A percentile compares a stretch with the other conserved stretches of the same genome.
phyloP scores from a whole-genome alignment of 2,797 vertebrate genomes.

The Gallinago nigripennis region DNA sequence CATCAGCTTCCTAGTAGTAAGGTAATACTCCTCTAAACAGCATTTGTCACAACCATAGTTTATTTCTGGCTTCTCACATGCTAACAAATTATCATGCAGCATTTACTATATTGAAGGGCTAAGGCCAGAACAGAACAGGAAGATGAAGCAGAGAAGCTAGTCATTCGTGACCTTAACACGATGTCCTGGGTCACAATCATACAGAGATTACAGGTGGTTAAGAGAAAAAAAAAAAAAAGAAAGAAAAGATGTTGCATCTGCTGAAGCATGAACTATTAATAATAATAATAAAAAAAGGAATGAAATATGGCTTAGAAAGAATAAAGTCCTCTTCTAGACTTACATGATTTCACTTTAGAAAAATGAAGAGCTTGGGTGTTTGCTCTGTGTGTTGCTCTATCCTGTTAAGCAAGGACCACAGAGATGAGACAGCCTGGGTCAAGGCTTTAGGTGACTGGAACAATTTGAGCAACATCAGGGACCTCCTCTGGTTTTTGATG shows the following conservation, averaged over 20 bases:
- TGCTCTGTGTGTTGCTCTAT: not conserved
- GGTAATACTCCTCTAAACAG: not conserved
- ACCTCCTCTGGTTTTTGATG: not conserved
- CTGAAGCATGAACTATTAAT: not conserved
- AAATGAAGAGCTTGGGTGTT: not conserved
- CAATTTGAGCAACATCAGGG: not conserved
- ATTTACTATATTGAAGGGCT: not conserved
- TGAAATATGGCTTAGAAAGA: not conserved
- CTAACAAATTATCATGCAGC: not conserved
- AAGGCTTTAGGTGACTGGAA: not conserved
- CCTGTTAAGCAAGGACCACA: not conserved
- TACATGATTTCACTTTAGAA: not conserved
- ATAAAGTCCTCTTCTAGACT: not conserved
- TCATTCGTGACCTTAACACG: not conserved
- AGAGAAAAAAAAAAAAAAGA: not conserved
- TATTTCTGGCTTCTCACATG: not conserved
- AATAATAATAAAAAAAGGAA: not conserved
- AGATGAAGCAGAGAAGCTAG: not conserved
- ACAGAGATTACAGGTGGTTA: not conserved
- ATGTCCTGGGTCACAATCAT: not conserved
- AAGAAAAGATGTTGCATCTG: not conserved
- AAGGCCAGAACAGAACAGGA: not conserved
- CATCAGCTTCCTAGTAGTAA: not conserved
- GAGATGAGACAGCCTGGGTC: not conserved
- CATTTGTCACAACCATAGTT: not conserved